Percentiles rank a stretch among this genome's conserved stretches.
Conservation (phyloP, 2,113 vertebrate genomes). For the Picathartes gymnocephalus region DNA sequence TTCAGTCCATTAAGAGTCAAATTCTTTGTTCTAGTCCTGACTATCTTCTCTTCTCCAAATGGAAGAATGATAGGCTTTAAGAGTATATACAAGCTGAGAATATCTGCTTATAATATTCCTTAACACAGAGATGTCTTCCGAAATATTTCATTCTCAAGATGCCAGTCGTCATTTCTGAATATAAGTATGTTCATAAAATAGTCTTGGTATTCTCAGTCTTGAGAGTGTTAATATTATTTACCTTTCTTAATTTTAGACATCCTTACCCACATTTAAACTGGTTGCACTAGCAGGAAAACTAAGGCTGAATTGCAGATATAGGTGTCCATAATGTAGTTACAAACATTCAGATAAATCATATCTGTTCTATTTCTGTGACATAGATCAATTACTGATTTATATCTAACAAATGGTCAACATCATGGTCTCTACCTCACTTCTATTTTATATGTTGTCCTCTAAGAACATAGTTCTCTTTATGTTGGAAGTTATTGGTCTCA, state of each 20-base stretch:
- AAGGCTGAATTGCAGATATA: background rate
- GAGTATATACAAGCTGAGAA: background rate
- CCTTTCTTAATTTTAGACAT: background rate
- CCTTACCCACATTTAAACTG: background rate
- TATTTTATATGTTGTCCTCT: background rate
- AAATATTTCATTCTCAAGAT: background rate
- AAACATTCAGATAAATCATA: background rate
- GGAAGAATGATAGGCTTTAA: background rate
- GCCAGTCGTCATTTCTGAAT: background rate
- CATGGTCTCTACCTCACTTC: background rate
- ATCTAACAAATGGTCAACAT: background rate
- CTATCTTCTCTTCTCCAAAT: background rate
- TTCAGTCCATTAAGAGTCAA: background rate
- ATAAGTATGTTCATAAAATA: background rate
- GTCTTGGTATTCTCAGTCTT: background rate
- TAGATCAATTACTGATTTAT: background rate
- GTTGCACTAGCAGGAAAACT: background rate
- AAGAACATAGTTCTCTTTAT: background rate
- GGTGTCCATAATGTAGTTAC: background rate
- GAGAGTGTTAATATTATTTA: background rate
- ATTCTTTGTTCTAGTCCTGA: background rate
- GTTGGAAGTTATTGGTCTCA: background rate
- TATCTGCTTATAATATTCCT: background rate
- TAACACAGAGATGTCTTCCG: background rate
- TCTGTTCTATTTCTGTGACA: background rate